Percentiles rank a stretch among this genome's conserved stretches.
phyloP scores from a whole-genome alignment of 2,888 invertebrate genomes.

The Calliscelio sp. region DNA sequence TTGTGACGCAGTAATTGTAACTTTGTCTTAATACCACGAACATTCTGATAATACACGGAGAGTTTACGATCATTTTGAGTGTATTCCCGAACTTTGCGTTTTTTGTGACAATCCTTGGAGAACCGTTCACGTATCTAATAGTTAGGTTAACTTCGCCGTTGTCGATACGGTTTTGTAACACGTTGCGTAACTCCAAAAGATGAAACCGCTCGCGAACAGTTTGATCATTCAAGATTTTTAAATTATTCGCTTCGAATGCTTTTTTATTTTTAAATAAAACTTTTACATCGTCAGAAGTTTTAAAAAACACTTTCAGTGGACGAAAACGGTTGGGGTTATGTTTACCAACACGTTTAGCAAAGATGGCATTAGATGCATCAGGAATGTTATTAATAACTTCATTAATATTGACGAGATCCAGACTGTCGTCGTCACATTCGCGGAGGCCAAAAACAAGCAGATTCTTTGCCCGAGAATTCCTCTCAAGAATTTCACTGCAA shows the following conservation, averaged over 20 bases:
- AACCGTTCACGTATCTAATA: not conserved
- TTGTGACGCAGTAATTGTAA: not conserved
- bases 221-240: slow-evolving; percentile 14
- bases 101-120: not conserved
- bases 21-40: not conserved
- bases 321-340: not conserved
- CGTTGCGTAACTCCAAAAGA: not conserved
- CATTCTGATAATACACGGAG: not conserved
- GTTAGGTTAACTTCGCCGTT: not conserved
- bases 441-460: too few relatives aligned
- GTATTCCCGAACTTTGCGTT: not conserved
- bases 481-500: too few relatives aligned
- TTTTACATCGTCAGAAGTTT: not conserved
- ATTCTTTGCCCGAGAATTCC: too few relatives aligned
- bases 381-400: too few relatives aligned
- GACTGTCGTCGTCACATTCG: too few relatives aligned
- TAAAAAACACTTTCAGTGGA: slow-evolving; percentile 5
- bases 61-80: not conserved
- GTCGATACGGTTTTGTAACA: not conserved
- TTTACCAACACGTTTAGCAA: too few relatives aligned
- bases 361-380: too few relatives aligned
- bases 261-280: not conserved
- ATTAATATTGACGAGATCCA: too few relatives aligned
- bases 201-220: not conserved
- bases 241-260: not conserved